These are phyloP conservation scores for Chalcis sispes DNA, from an alignment of 2,888 invertebrate genomes.

Conservation along the genomic window DNA sequence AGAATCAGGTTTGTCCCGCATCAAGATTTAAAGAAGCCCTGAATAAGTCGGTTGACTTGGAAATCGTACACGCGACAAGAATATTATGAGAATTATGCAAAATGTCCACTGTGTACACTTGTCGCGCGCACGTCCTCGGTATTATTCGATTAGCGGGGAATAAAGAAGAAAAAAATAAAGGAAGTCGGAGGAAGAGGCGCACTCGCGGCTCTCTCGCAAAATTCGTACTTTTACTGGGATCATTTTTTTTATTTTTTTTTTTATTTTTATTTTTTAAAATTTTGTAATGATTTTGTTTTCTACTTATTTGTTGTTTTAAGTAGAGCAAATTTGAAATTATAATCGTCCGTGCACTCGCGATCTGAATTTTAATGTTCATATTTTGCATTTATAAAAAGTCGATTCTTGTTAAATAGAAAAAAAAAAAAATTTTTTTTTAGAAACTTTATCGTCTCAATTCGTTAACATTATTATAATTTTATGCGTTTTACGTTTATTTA, in stretches of 20 bases:
- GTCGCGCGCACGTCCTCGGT: background rate
- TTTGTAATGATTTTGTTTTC: slow-evolving; percentile 14
- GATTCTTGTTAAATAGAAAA: slow-evolving; percentile 7
- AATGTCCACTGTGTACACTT: slow-evolving; percentile 1
- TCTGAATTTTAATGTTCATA: slow-evolving; percentile 26
- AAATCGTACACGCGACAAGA: slow-evolving; percentile 34
- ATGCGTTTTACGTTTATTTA: too few relatives aligned
- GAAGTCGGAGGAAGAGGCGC: background rate
- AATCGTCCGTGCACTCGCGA: background rate
- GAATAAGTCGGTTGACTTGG: background rate
- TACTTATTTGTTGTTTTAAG: background rate
- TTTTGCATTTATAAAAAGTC: background rate
- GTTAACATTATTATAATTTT: slow-evolving; percentile 3
- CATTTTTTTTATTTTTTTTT: background rate
- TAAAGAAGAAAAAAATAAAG: background rate
- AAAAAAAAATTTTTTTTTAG: slow-evolving; percentile 1
- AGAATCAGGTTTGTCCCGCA: too few relatives aligned
- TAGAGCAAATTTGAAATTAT: slow-evolving; percentile 25
- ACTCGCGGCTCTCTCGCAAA: slow-evolving; percentile 1
- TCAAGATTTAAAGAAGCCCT: slow-evolving; percentile 29
- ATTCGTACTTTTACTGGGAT: too few relatives aligned
- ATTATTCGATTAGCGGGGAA: slow-evolving; percentile 1
- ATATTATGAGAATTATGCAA: slow-evolving; percentile 38
- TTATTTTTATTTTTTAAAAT: background rate
- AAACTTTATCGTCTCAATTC: background rate